These are phyloP conservation scores for Takifugu flavidus DNA, from an alignment of 2,113 vertebrate genomes.

Conservation along the genomic window DNA sequence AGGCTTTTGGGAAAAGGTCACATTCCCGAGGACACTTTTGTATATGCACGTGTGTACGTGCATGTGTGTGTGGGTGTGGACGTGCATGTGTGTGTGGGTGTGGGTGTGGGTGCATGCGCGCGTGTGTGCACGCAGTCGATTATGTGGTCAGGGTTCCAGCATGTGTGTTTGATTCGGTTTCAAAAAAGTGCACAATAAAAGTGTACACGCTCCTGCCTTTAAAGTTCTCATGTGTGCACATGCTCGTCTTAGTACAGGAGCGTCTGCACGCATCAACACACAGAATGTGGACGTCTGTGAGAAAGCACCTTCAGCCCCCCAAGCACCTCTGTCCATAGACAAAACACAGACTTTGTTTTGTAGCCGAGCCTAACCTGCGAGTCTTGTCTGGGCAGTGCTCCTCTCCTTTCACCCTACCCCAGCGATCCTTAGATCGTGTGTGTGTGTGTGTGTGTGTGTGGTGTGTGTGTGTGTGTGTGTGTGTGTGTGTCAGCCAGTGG, in stretches of 20 bases:
- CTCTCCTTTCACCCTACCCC: slow-evolving; percentile 53
- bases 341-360: slow-evolving; percentile 86
- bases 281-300: slow-evolving; percentile 43
- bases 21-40: slow-evolving; percentile 75
- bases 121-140: slow-evolving; percentile 34
- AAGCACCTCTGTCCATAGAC: slow-evolving; percentile 78
- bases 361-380: slow-evolving; percentile 72
- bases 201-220: slow-evolving; percentile 38
- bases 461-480: slow-evolving; percentile 42
- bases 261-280: slow-evolving; percentile 17
- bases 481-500: slow-evolving; percentile 49
- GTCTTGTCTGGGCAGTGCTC: slow-evolving; percentile 68
- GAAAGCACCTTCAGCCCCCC: slow-evolving; percentile 63
- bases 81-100: slow-evolving; percentile 31
- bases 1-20: slow-evolving; percentile 79
- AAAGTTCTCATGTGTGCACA: slow-evolving; percentile 36
- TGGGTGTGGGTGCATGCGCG: slow-evolving; percentile 22
- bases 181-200: slow-evolving; percentile 29
- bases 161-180: slow-evolving; percentile 63
- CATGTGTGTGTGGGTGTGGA: slow-evolving; percentile 36
- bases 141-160: slow-evolving; percentile 58
- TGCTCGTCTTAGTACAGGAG: slow-evolving; percentile 31
- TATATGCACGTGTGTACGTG: slow-evolving; percentile 56
- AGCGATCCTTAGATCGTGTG: slow-evolving; percentile 61
- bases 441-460: slow-evolving; percentile 42